phyloP scores from a whole-genome alignment of 2,888 invertebrate genomes.

The Temnothorax ravouxi region DNA sequence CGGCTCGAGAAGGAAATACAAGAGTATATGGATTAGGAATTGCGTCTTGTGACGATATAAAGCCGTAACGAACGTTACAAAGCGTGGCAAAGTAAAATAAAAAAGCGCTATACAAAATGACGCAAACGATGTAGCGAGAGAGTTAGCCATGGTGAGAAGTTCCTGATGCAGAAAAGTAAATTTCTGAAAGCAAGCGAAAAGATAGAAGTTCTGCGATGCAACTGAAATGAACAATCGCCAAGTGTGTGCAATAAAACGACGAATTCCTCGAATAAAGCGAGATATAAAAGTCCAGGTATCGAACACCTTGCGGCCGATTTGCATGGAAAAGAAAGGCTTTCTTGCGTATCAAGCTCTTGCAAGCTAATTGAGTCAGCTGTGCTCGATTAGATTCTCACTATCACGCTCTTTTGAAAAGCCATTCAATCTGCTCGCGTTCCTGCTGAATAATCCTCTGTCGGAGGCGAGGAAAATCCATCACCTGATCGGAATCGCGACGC shows the following conservation, averaged over 20 bases:
- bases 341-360: background rate
- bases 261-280: background rate
- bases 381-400: background rate
- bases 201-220: background rate
- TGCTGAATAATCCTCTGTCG: background rate
- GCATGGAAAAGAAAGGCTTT: background rate
- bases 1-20: constrained; percentile 70
- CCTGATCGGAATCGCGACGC: constrained; percentile 67
- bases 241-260: background rate
- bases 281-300: background rate
- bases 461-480: constrained; percentile 57
- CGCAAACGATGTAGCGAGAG: background rate
- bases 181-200: background rate
- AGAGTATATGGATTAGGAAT: constrained; percentile 54
- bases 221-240: background rate
- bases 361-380: background rate
- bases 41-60: background rate
- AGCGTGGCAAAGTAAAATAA: background rate
- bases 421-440: background rate
- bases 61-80: background rate
- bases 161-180: background rate
- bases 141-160: background rate
- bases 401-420: background rate
- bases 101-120: background rate
- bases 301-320: background rate